phyloP scores from a whole-genome alignment of 1,140 invertebrate species.

The Gryon sp. region DNA sequence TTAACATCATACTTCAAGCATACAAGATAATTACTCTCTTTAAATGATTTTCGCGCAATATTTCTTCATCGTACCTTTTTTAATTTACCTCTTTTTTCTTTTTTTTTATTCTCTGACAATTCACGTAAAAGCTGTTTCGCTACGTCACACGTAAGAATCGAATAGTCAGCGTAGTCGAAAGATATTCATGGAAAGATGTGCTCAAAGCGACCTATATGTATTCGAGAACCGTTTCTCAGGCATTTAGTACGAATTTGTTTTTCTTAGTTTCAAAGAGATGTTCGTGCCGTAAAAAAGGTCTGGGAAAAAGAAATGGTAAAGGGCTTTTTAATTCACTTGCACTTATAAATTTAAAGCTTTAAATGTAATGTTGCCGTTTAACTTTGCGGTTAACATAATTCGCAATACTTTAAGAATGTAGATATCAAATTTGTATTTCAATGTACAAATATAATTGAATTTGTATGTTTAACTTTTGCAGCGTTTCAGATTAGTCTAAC shows the following conservation, averaged over 20 bases:
- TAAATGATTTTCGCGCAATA: slow-evolving; percentile 24
- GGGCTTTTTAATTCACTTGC: too few species aligned
- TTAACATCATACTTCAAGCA: slow-evolving; percentile 10
- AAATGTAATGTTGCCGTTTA: too few species aligned
- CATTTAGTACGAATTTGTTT: slow-evolving; percentile 29
- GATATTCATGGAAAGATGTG: slow-evolving; percentile 30
- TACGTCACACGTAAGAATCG: slow-evolving; percentile 28
- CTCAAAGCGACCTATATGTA: slow-evolving; percentile 15
- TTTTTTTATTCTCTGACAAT: slow-evolving; percentile 8
- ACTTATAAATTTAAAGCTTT: too few species aligned
- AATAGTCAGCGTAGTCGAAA: slow-evolving; percentile 23
- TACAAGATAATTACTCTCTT: slow-evolving; percentile 25
- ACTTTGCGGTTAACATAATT: too few species aligned
- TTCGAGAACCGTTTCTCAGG: slow-evolving; percentile 2
- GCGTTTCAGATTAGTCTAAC: too few species aligned
- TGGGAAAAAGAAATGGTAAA: too few species aligned
- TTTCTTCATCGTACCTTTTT: background rate
- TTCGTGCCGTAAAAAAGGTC: too few species aligned
- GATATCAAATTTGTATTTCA: too few species aligned
- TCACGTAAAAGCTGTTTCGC: slow-evolving; percentile 24
- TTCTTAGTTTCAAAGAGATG: background rate
- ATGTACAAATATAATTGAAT: too few species aligned
- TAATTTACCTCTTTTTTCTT: slow-evolving; percentile 7
- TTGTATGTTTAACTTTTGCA: too few species aligned
- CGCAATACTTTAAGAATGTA: too few species aligned